Base-by-base conservation (phyloP, 2,113 vertebrate species). In the Ptyas mucosa region DNA sequence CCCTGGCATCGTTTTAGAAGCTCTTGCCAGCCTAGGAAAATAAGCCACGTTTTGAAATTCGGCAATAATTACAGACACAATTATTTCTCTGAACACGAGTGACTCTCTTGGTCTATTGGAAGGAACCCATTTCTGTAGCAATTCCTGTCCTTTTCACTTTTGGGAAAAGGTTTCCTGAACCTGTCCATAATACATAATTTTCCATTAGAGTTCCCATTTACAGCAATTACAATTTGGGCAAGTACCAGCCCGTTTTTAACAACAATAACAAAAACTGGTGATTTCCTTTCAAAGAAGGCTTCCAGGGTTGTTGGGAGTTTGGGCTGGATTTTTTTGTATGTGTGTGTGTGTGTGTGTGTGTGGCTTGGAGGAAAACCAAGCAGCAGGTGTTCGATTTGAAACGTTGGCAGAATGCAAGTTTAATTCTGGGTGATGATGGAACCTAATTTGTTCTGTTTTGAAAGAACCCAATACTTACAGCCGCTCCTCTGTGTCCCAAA, bases 401-500 rank as follows among this genome's bases (percentile, higher is more conserved):
- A 1, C 0, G 6, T 5, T 7, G 1, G n/a, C 5, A 88, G 8
- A 0, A 55, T 49, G n/a, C 23, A 11, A 15, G 61, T 3, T 9
- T 12, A 46, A 51, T 57, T 89, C 1, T 0, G 0, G 75, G 52
- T 26, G 24, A 46, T 0, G 26, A 1, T 85, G 64, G 64, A 85
- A 75, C 8, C 7, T 49, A 86, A 0, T 46, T 15, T 0, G 0
- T n/a, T 0, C 43, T 15, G 54, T 26, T 29, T 57, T 57, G 23
- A 23, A 89, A 89, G 5, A 1, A 3, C 1, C 7, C 12, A 0
- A 0, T 94, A 98, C 99, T 99, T 96, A 99, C 99, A 1, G 99
- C 98, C 91, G 98, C 88, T 94, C 99, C 99, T 94, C 99, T 98
- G 93, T 98, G 98, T 89, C 99, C 99, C 0, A 98, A 97, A 3